These are phyloP conservation scores for Tineola bisselliella DNA, from an alignment of 2,888 invertebrate species.

Conservation along the genomic window DNA sequence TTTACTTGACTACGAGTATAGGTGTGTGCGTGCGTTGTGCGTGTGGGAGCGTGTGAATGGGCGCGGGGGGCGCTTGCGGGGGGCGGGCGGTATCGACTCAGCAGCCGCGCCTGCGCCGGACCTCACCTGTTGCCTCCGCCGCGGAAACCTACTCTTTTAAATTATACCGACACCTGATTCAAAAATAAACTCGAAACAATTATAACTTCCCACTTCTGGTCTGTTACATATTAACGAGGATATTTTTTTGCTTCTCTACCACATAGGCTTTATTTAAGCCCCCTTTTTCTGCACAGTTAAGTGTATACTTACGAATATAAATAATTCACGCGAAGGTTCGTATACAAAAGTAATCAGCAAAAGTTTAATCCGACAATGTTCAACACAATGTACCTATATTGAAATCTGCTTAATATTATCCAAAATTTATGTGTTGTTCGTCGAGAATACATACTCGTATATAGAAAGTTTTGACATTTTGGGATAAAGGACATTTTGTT, in stretches of 20 bases:
- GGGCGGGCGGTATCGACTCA: slow-evolving; percentile 50
- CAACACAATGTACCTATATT: neutral
- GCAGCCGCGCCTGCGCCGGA: slow-evolving; percentile 55
- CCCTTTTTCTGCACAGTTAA: neutral
- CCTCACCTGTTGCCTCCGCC: slow-evolving; percentile 62
- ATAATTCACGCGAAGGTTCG: neutral
- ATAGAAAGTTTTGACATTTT: neutral
- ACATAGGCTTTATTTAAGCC: neutral
- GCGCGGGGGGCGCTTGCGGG: slow-evolving; percentile 27
- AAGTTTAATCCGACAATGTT: neutral
- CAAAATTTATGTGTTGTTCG: no score
- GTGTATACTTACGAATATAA: neutral
- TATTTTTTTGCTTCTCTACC: neutral
- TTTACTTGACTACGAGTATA: neutral
- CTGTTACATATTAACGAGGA: neutral
- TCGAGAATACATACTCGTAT: neutral
- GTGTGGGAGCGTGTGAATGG: slow-evolving; percentile 44
- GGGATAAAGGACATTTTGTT: neutral
- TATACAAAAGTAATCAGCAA: neutral
- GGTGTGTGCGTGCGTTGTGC: slow-evolving; percentile 9
- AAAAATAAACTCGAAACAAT: slow-evolving; percentile 37
- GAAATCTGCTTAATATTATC: neutral
- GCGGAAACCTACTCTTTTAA: slow-evolving; percentile 63
- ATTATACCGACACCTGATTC: slow-evolving; percentile 61
- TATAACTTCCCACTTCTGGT: slow-evolving; percentile 27